Evolutionary conservation across 2,113 vertebrate genomes (phyloP).

Genomic region (Sialia sialis): DNA sequence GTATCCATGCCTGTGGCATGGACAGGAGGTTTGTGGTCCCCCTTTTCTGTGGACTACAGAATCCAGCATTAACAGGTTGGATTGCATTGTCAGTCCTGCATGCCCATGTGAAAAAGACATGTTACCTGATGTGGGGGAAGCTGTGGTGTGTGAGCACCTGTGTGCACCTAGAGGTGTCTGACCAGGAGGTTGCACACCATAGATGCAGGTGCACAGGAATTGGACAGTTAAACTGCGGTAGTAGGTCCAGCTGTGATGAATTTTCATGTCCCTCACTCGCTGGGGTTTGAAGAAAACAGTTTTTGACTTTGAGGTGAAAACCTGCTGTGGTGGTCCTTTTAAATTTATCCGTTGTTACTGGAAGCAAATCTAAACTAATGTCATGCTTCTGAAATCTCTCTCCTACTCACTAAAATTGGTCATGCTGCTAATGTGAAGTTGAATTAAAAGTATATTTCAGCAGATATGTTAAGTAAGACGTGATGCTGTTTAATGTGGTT

Average conservation of each 20-base stretch:
- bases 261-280: neutral
- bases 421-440: neutral
- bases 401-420: neutral
- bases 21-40: neutral
- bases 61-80: too few relatives aligned
- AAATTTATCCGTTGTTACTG: neutral
- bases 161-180: neutral
- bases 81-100: neutral
- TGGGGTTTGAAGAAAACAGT: neutral
- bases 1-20: neutral
- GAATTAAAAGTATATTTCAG: conserved; percentile 43
- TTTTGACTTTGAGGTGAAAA: neutral
- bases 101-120: neutral
- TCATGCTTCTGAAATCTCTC: conserved; percentile 7
- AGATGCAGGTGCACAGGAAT: neutral
- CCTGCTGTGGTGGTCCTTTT: neutral
- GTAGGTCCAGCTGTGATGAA: neutral
- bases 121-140: neutral
- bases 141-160: neutral
- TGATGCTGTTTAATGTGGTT: conserved; percentile 21
- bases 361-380: neutral
- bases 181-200: neutral
- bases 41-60: neutral
- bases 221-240: neutral
- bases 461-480: conserved; percentile 46